Evolutionary conservation across 1,140 invertebrate genomes (phyloP).

Genomic region (Vollenhovia emeryi): DNA sequence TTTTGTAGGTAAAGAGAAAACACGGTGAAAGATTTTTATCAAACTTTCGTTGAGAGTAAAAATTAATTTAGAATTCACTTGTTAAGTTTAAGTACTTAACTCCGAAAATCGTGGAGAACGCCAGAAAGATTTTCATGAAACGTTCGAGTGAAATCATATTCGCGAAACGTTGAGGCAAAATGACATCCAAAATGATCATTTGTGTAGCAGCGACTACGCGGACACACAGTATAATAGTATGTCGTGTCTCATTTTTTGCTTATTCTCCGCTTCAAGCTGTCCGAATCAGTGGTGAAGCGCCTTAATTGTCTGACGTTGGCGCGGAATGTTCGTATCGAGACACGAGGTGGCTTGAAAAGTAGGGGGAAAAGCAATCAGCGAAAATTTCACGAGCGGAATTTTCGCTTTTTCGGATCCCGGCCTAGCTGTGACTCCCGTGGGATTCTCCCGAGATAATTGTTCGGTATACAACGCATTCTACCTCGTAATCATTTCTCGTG

Average conservation of each 20-base stretch:
- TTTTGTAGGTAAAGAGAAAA: not conserved
- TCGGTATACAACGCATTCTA: conserved; percentile 53
- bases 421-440: conserved; percentile 33
- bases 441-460: conserved; percentile 68
- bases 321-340: not conserved
- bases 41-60: not conserved
- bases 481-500: conserved; percentile 20
- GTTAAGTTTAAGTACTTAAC: conserved; percentile 2
- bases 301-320: conserved; percentile 53
- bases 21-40: not conserved
- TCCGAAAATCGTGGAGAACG: not conserved
- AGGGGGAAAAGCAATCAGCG: conserved; percentile 65
- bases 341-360: not conserved
- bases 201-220: too few relatives aligned
- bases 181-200: not conserved
- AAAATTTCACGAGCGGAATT: conserved; percentile 61
- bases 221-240: not conserved
- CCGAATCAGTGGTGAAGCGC: conserved; percentile 30
- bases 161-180: not conserved
- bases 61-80: conserved; percentile 21
- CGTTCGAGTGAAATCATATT: not conserved
- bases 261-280: conserved; percentile 32
- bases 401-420: conserved; percentile 38
- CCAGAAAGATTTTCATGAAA: not conserved
- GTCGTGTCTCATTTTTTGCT: conserved; percentile 36